These are phyloP conservation scores for Temnothorax rugatulus DNA, from an alignment of 2,888 invertebrate species.

Conservation along the genomic window DNA sequence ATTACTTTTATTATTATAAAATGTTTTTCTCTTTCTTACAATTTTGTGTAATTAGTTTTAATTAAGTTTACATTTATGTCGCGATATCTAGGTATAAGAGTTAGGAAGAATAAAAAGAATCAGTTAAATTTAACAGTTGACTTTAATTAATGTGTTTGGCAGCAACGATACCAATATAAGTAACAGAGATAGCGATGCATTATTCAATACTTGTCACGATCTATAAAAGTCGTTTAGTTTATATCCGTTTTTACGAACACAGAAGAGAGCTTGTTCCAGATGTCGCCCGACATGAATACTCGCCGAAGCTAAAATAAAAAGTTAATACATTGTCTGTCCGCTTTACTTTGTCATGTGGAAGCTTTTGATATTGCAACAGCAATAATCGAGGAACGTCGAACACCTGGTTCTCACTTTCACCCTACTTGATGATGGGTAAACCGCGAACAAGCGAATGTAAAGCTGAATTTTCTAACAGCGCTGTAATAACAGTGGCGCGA, in stretches of 20 bases:
- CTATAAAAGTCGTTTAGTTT: conserved; percentile 24
- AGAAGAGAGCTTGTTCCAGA: conserved; percentile 24
- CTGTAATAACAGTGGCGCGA: conserved; percentile 3
- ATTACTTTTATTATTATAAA: background rate
- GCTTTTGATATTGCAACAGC: conserved; percentile 18
- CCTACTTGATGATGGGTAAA: conserved; percentile 26
- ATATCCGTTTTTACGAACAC: conserved; percentile 35
- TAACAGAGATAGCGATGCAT: conserved; percentile 23
- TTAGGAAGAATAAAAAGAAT: background rate
- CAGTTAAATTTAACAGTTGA: conserved; percentile 10
- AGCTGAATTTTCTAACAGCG: conserved; percentile 41
- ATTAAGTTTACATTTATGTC: background rate
- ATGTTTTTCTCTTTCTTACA: background rate
- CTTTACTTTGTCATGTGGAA: conserved; percentile 50
- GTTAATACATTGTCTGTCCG: conserved; percentile 48
- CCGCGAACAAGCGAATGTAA: background rate
- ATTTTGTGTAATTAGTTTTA: conserved; percentile 14
- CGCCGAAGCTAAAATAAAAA: conserved; percentile 46
- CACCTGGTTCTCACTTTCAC: conserved; percentile 50
- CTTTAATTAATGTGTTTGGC: conserved; percentile 28
- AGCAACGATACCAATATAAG: background rate
- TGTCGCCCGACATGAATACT: conserved; percentile 48
- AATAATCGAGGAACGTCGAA: conserved; percentile 45
- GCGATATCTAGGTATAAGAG: background rate
- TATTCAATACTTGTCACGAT: conserved; percentile 38